Conservation (phyloP, 2,797 vertebrate species). For the Myiotriccus ornatus region DNA sequence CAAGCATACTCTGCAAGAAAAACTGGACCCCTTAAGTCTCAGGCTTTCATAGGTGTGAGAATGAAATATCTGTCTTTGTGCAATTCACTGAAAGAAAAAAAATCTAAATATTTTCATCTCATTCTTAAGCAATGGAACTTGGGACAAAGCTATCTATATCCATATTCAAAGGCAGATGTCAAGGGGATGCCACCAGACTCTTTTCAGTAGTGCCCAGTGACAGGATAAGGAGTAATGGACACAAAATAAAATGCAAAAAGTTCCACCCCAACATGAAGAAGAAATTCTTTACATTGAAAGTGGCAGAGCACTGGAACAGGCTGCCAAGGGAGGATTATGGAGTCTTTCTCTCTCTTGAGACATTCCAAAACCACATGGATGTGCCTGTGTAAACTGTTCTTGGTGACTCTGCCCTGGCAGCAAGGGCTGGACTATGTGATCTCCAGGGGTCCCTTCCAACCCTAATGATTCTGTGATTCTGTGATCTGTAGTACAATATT, state of each 20-base stretch:
- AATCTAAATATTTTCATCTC: not conserved
- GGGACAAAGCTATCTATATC: not conserved
- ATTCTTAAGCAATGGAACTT: not conserved
- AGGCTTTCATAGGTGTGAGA: not conserved
- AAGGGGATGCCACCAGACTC: not conserved
- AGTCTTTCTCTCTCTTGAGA: not conserved
- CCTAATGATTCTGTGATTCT: not conserved
- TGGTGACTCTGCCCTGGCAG: not conserved
- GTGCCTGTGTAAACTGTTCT: not conserved
- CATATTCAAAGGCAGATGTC: not conserved
- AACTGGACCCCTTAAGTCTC: not conserved
- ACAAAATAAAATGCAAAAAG: not conserved
- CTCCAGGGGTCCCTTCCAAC: not conserved
- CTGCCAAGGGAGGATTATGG: not conserved
- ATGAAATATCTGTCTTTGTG: not conserved
- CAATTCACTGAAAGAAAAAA: not conserved
- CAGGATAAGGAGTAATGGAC: not conserved
- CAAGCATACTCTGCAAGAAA: not conserved
- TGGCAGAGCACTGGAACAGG: not conserved
- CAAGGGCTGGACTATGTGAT: not conserved
- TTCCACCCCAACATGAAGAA: not conserved
- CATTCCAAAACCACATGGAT: not conserved
- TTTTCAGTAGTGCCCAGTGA: not conserved
- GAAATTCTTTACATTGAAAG: not conserved
- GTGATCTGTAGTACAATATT: not conserved